Base-by-base conservation (phyloP, 1,140 invertebrate genomes). In the Antheraea mylitta region DNA sequence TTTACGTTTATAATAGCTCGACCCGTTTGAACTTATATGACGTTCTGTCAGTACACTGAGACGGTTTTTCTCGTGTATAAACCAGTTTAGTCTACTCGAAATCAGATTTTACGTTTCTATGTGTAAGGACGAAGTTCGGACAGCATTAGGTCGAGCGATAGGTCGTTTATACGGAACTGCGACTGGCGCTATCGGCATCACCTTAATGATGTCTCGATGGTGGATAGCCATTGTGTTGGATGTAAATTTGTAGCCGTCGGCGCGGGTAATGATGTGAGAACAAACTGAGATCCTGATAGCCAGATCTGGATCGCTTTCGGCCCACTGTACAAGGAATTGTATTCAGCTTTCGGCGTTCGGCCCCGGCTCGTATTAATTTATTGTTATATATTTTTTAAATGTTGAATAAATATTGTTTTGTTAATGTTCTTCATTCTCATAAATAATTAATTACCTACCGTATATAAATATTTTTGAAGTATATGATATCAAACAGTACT, bases 251-350 rank as follows among this genome's bases (percentile, higher is more conserved):
- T 92, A 90, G 87, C 88, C 90, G 90, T 90, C 90, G 90, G 90
- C 90, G 90, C 87, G 90, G 90, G 88, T 92, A 92, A 92, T 92
- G 90, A 92, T 92, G 90, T 92, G 90, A 92, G 90, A 92, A 92
- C 90, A 92, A 89, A 89, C 89, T 87, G 83, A 89, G 88, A 90
- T 89, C 83, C 85, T 82, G 89, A 91, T 91, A 90, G 89, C 87
- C 84, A 76, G 86, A 88, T 88, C 86, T 80, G 85, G 86, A 88
- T 89, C 87, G 82, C 82, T 81, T 74, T 77, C 73, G 76, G 79
- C 75, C 77, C 79, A 81, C 79, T 81, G 79, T 78, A 67, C 75
- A 71, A 67, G 71, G 79, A 75, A 80, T 80, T 80, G 80, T 79
- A 77, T 80, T 82, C 80, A 76, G 72, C 76, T 78, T 78, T 77